These are phyloP conservation scores for Teinopalpus imperialis DNA, from an alignment of 2,888 invertebrate species.

Conservation along the genomic window DNA sequence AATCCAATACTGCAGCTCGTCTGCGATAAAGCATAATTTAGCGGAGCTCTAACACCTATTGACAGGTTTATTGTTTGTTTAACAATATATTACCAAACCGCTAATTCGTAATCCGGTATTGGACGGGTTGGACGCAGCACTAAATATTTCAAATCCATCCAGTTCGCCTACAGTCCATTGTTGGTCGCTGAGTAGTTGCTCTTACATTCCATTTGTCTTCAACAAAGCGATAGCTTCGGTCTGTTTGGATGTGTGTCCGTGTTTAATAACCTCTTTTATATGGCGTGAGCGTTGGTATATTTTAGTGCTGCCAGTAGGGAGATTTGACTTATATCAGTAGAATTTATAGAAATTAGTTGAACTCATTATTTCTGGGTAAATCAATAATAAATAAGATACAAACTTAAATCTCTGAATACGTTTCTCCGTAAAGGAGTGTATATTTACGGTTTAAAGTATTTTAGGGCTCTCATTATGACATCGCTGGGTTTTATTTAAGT, in stretches of 20 bases:
- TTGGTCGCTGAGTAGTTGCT: conserved; percentile 35
- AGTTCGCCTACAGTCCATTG: conserved; percentile 69
- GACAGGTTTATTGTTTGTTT: conserved; percentile 29
- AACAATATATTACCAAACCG: conserved; percentile 29
- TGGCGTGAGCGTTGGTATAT: background rate
- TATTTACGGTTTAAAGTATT: too few species aligned
- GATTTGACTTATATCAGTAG: too few species aligned
- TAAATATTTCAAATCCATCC: conserved; percentile 38
- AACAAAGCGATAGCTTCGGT: conserved; percentile 15
- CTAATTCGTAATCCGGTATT: conserved; percentile 27
- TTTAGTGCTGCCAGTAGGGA: background rate
- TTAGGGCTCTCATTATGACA: too few species aligned
- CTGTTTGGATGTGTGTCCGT: conserved; percentile 13
- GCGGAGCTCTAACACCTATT: conserved; percentile 18
- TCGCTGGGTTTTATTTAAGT: too few species aligned
- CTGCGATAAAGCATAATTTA: conserved; percentile 22
- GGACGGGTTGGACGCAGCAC: conserved; percentile 29
- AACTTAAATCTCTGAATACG: too few species aligned
- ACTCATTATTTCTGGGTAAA: too few species aligned
- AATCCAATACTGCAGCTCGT: conserved; percentile 13
- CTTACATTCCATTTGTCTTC: conserved; percentile 34
- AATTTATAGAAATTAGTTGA: too few species aligned
- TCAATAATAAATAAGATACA: too few species aligned
- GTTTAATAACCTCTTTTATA: conserved; percentile 6
- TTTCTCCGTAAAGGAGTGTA: too few species aligned